Base-by-base conservation (phyloP, 2,888 invertebrate genomes). In the Noctua janthina region DNA sequence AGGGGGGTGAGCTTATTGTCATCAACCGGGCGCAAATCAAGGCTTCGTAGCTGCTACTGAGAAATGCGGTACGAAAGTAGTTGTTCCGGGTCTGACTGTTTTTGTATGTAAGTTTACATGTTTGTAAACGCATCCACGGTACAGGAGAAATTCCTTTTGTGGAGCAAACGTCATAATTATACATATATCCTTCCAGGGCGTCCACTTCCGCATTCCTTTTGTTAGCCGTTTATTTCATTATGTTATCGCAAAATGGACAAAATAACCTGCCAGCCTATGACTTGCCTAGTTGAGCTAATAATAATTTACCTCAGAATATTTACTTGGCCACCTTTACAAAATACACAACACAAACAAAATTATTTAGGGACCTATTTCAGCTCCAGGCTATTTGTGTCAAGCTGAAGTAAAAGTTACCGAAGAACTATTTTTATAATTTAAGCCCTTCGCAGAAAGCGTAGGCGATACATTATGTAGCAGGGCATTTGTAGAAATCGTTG, bases 291-390 rank as follows among this genome's bases (percentile, higher is more conserved):
- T 59, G 2, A 43, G 3, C n/a, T n/a, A 46, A 43, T 1, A 43
- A n/a, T 46, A 46, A 46, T n/a, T n/a, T 7, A 67, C n/a, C 13
- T 75, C 35, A 20, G 56, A 56, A 49, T 15, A 1, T 66, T 51
- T 23, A 10, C 2, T 29, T 17, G 20, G 59, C 29, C 17, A 46
- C 35, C 35, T 76, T 70, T 46, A 20, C n/a, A 39, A 67, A n/a
- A 56, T 35, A 54, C 35, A 35, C 23, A n/a, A 35, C 3, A 29
- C 29, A 73, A 56, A 66, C 66, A 39, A 66, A 72, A 56, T 66
- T 46, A 66, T 72, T 67, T 51, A 5, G 39, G 15, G 66, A 67
- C 49, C 66, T 59, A 49, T 59, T 73, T 68, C 67, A 59, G 51
- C 67, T n/a, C 1, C 56, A 59, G 56, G 80, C 23, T 73, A 51